Evolutionary conservation across 1,140 invertebrate species (phyloP).

Genomic region (Helicoverpa armigera): DNA sequence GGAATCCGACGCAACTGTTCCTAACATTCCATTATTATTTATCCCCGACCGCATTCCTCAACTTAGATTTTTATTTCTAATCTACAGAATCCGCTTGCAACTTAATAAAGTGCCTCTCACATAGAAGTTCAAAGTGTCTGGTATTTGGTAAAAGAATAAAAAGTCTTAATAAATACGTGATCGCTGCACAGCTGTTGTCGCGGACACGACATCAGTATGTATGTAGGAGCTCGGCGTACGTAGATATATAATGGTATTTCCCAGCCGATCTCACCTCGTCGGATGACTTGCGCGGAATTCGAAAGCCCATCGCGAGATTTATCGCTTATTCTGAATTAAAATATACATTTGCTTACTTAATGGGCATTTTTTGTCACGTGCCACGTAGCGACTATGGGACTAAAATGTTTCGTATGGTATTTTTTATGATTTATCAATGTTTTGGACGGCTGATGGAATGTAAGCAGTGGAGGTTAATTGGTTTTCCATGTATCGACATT

Average conservation of each 20-base stretch:
- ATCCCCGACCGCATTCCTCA: constrained; percentile 57
- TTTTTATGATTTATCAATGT: constrained; percentile 75
- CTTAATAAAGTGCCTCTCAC: constrained; percentile 41
- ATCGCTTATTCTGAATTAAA: constrained; percentile 85
- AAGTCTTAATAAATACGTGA: constrained; percentile 60
- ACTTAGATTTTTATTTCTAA: constrained; percentile 52
- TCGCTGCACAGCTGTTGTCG: constrained; percentile 64
- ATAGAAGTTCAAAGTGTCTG: constrained; percentile 45
- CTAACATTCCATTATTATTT: constrained; percentile 70
- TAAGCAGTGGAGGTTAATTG: constrained; percentile 41
- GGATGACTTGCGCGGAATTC: constrained; percentile 85
- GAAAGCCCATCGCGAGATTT: constrained; percentile 86
- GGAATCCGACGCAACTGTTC: constrained; percentile 67
- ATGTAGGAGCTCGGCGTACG: constrained; percentile 70
- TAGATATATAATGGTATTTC: constrained; percentile 78
- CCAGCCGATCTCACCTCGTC: constrained; percentile 84
- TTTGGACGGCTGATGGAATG: constrained; percentile 52
- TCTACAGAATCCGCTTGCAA: constrained; percentile 41
- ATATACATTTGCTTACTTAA: constrained; percentile 84
- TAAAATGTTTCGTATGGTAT: constrained; percentile 67
- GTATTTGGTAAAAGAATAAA: constrained; percentile 51
- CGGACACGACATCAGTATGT: constrained; percentile 70
- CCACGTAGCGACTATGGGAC: constrained; percentile 71
- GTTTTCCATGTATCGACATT: constrained; percentile 33
- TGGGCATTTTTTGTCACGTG: constrained; percentile 83